These are phyloP conservation scores for Cathartes aura DNA, from an alignment of 2,113 vertebrate species.

Conservation along the genomic window DNA sequence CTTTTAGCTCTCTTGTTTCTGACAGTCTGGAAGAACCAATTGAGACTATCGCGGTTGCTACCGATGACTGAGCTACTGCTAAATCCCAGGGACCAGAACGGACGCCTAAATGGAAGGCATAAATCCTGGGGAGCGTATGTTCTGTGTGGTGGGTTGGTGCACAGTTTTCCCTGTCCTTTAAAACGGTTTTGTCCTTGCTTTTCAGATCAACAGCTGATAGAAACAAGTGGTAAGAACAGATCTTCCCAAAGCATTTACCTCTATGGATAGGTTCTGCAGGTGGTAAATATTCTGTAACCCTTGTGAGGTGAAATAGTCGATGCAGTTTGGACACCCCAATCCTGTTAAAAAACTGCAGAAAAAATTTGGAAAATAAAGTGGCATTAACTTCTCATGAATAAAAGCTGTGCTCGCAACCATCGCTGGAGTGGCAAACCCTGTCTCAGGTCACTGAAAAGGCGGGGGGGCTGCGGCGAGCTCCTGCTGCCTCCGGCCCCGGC, in stretches of 20 bases:
- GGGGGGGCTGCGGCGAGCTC: neutral
- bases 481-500: neutral
- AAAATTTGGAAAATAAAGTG: slow-evolving; percentile 70
- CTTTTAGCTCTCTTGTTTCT: neutral
- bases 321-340: slow-evolving; percentile 97
- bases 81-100: neutral
- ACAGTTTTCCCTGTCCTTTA: neutral
- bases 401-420: neutral
- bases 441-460: neutral
- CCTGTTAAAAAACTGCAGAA: slow-evolving; percentile 96
- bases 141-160: neutral
- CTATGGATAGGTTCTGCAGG: slow-evolving; percentile 95
- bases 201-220: neutral
- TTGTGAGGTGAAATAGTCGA: slow-evolving; percentile 98
- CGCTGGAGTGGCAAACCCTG: neutral
- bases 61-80: neutral
- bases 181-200: neutral
- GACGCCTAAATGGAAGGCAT: neutral
- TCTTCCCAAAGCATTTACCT: slow-evolving; percentile 83
- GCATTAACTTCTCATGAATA: neutral
- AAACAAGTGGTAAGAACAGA: slow-evolving; percentile 25
- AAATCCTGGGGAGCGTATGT: fast-evolving
- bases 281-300: slow-evolving; percentile 97
- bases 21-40: neutral
- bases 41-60: neutral